Evolutionary conservation across 2,888 invertebrate genomes (phyloP).

Genomic region (Chaetoderma sp.): DNA sequence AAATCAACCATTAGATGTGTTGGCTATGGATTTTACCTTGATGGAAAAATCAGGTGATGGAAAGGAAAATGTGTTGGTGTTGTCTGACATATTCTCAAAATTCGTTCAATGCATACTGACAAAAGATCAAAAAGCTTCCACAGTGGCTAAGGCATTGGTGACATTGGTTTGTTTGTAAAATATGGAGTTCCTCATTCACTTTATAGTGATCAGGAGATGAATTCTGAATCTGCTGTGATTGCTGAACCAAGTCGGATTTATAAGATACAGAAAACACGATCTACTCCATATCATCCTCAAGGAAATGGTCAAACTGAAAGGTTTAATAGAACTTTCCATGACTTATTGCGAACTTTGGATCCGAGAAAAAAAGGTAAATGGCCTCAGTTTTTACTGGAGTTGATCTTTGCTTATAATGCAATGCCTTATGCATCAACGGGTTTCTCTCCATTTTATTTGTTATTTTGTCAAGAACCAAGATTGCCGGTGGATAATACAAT

Average conservation of each 20-base stretch:
- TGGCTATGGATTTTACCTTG: neutral
- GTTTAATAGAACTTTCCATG: conserved; percentile 24
- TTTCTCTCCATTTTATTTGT: no score
- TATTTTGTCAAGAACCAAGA: no score
- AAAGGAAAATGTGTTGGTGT: conserved; percentile 20
- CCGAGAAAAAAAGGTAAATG: conserved; percentile 17
- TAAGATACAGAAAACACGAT: conserved; percentile 14
- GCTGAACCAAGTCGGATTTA: conserved; percentile 24
- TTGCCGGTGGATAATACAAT: no score
- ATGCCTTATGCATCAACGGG: no score
- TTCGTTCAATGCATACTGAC: conserved; percentile 11
- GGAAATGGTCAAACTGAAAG: conserved; percentile 20
- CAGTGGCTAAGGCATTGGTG: conserved; percentile 15
- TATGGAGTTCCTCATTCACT: no score
- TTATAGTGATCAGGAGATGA: no score
- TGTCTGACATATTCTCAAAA: conserved; percentile 20
- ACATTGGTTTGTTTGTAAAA: no score
- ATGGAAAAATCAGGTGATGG: neutral
- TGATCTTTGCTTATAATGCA: no score
- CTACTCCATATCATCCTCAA: conserved; percentile 28
- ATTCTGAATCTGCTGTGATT: no score
- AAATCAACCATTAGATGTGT: neutral
- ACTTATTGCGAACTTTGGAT: conserved; percentile 18
- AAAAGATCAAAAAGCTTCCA: conserved; percentile 15
- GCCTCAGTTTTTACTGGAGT: conserved; percentile 11